Evolutionary conservation across 2,888 invertebrate genomes (phyloP), one percentile per base, ranked within the genome.

Genomic region (Amiota communis): DNA sequence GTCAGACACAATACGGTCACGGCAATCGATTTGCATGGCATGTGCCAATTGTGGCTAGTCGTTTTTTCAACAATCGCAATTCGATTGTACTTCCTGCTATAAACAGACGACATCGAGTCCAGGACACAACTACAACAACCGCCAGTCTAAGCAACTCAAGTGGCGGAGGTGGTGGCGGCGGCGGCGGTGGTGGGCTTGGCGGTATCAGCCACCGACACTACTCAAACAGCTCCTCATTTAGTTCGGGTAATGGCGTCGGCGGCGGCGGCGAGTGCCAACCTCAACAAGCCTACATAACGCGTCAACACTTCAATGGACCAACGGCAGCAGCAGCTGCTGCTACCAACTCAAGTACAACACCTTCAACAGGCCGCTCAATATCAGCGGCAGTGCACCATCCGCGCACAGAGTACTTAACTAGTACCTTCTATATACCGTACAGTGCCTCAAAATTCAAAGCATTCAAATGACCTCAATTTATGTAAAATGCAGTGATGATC

Each of bases 361-460:
- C 87, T 13, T 83, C 86, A 46, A 84, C 84, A 23, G 87, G 86
- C 20, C 87, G 88, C 1, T 89, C 90, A 2, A 87, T 89, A 72
- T 89, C 89, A 8, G 90, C 89, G 20, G 88, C 89, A 11, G 79
- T 86, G 13, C 85, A 87, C 71, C 84, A 88, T 78, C 83, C 84
- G 1, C 85, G 86, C 56, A 78, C 82, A 9, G 80, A 85, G 65
- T 79, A 81, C 46, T 77, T 74, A 46, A 84, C 80, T 73, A 86
- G 83, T 81, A 84, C 87, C 77, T 83, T 87, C 69, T 88, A 87
- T 79, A 84, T 89, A 81, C 88, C 89, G 74, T 87, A 88, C 74
- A 89, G 88, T 85, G 88, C 88, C 80, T 88, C 87, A 57, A 89
- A 89, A 85, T 88, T 88, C 74, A 87, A 88, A 85, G 79, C 81